Evolutionary conservation across 2,888 invertebrate species (phyloP).

Genomic region (Alviniconcha strummeri): DNA sequence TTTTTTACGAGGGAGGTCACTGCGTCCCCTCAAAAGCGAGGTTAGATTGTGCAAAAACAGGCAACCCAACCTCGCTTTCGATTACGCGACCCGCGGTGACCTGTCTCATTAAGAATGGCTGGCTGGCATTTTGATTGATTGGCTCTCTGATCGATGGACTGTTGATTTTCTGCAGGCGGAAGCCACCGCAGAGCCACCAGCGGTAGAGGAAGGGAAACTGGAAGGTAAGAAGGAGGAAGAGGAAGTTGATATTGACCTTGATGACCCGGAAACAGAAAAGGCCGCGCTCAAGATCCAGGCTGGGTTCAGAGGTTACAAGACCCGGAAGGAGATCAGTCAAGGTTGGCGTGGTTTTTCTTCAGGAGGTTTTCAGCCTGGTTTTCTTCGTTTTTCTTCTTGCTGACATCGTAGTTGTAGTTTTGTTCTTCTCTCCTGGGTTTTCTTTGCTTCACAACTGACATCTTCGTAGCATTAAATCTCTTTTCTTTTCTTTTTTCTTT

Average conservation of each 20-base stretch:
- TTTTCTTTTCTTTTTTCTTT: no score
- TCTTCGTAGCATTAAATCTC: no score
- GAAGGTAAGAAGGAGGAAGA: conserved; percentile 43
- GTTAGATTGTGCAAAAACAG: no score
- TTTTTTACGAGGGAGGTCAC: no score
- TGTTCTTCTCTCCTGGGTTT: background rate
- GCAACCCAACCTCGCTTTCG: no score
- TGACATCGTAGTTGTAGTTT: background rate
- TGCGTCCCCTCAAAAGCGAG: no score
- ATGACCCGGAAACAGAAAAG: conserved; percentile 66
- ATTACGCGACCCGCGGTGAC: no score
- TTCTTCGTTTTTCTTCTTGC: background rate
- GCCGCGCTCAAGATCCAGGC: conserved; percentile 71
- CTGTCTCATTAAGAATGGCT: no score
- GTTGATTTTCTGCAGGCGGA: conserved; percentile 1
- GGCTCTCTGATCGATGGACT: no score
- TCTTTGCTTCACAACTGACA: no score
- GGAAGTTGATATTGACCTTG: conserved; percentile 67
- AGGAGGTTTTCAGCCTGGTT: background rate
- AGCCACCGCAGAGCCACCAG: background rate
- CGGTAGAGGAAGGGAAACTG: background rate
- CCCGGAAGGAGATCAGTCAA: conserved; percentile 52
- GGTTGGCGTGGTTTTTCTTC: background rate
- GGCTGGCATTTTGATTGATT: no score
- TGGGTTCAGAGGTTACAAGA: conserved; percentile 62